Conservation (phyloP, 37 sponge, comb jelly and placozoan genomes). For the Eunapius fragilis region DNA sequence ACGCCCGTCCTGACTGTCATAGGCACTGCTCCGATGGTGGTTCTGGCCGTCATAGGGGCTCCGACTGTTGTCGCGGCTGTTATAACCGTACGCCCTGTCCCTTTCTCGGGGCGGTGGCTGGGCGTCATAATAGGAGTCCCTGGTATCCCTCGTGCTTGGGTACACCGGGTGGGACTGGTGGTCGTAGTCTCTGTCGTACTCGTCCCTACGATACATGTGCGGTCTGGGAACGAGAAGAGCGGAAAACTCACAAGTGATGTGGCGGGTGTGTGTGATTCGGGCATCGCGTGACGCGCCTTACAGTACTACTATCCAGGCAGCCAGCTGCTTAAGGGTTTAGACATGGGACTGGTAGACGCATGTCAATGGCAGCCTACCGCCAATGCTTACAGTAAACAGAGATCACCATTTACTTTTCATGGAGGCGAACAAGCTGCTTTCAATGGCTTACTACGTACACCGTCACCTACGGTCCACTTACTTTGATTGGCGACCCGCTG, state of each 20-base stretch:
- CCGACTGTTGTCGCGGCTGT: background rate
- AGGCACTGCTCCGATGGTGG: background rate
- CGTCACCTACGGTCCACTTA: background rate
- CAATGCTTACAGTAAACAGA: background rate
- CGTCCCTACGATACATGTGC: slow-evolving; percentile 20
- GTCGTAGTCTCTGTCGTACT: slow-evolving; percentile 2
- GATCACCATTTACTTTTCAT: background rate
- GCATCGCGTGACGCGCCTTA: background rate
- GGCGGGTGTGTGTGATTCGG: background rate
- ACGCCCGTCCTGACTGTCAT: background rate
- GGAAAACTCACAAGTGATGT: background rate
- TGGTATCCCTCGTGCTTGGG: slow-evolving; percentile 15
- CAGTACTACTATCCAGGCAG: background rate
- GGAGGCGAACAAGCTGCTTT: background rate
- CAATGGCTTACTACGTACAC: background rate
- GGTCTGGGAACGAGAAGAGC: background rate
- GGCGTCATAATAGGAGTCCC: slow-evolving; percentile 24
- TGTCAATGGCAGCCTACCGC: background rate
- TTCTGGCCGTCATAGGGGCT: background rate
- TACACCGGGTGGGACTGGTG: slow-evolving; percentile 6
- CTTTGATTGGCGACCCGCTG: background rate
- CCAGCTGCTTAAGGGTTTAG: background rate
- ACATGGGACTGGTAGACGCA: background rate
- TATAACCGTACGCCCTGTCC: slow-evolving; percentile 24
- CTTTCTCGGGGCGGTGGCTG: background rate